phyloP scores from a whole-genome alignment of 2,888 invertebrate genomes.

The Cancer borealis region DNA sequence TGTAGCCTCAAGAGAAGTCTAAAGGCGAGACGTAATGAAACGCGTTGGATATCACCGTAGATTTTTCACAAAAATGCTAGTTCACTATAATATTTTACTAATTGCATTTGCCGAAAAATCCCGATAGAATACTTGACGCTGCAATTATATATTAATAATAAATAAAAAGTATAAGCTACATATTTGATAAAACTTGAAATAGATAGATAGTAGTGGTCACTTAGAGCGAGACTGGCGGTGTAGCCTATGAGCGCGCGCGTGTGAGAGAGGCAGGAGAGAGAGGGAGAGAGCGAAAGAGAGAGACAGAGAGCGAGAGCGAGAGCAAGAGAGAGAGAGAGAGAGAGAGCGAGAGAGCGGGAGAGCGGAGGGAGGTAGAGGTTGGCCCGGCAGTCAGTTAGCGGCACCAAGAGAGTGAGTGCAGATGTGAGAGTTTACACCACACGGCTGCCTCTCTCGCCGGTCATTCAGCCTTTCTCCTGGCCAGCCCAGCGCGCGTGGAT shows the following conservation, averaged over 20 bases:
- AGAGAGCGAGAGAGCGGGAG: not conserved
- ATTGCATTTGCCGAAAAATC: no score
- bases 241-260: not conserved
- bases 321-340: not conserved
- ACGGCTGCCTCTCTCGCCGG: not conserved
- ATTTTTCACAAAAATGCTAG: no score
- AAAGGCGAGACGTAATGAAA: no score
- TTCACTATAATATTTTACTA: no score
- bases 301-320: slow-evolving; percentile 5
- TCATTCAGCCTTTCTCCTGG: not conserved
- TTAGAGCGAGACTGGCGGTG: no score
- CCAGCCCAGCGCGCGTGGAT: slow-evolving; percentile 22
- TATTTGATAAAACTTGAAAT: no score
- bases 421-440: not conserved
- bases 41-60: no score
- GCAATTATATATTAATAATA: no score
- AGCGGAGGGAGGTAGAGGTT: slow-evolving; percentile 18
- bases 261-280: not conserved
- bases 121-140: no score
- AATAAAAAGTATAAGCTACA: no score
- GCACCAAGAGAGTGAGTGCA: slow-evolving; percentile 23
- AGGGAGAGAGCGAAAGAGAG: slow-evolving; percentile 25
- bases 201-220: no score
- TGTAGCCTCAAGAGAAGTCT: no score
- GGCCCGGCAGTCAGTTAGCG: slow-evolving; percentile 12